Conservation (phyloP, 2,797 vertebrate genomes). For the Helarctos malayanus region DNA sequence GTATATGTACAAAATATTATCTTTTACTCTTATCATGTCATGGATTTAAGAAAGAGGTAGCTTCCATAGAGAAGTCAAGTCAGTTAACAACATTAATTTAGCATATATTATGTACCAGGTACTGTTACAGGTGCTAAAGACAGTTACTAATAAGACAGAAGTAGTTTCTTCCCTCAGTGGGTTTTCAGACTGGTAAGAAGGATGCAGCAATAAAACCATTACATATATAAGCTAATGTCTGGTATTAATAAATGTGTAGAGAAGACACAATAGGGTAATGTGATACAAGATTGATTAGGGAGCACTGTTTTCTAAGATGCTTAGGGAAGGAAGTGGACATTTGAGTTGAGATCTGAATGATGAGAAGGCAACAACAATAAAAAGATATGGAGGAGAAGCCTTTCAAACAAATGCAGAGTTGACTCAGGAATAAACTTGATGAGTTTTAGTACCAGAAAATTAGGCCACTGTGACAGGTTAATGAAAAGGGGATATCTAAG, state of each 20-base stretch:
- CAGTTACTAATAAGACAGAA: slow-evolving; percentile 23
- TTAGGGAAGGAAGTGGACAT: background rate
- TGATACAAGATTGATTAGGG: background rate
- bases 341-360: slow-evolving; percentile 5
- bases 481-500: background rate
- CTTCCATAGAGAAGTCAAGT: background rate
- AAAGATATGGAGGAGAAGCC: background rate
- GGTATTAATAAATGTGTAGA: background rate
- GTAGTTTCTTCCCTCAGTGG: background rate
- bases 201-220: background rate
- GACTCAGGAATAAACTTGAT: slow-evolving; percentile 25
- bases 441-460: slow-evolving; percentile 4
- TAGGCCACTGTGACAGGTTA: background rate
- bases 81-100: slow-evolving; percentile 36
- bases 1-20: background rate
- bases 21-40: slow-evolving; percentile 21
- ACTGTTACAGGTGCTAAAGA: background rate
- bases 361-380: background rate
- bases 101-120: background rate
- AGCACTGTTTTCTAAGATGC: background rate
- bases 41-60: slow-evolving; percentile 21
- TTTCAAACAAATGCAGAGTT: slow-evolving; percentile 5
- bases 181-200: slow-evolving; percentile 23
- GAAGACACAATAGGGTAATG: background rate
- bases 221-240: slow-evolving; percentile 15